Evolutionary conservation across 1,140 invertebrate species (phyloP).

Genomic region (Sycobia sp.): DNA sequence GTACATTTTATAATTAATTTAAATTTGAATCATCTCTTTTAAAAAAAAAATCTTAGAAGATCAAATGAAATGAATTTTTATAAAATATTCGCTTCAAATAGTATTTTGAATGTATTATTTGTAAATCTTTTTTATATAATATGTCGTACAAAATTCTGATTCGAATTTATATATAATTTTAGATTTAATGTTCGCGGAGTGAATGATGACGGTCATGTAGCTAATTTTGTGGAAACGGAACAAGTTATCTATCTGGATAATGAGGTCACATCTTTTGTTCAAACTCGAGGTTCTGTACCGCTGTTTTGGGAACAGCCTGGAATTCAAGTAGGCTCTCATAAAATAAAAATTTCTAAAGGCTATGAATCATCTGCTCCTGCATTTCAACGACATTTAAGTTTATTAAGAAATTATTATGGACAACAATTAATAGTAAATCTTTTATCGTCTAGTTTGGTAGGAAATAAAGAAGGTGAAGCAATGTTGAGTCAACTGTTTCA

Average conservation of each 20-base stretch:
- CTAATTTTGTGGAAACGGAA: constrained; percentile 99
- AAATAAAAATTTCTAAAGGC: constrained; percentile 94
- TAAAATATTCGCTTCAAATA: neutral
- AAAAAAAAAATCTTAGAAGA: neutral
- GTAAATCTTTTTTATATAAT: neutral
- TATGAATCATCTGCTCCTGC: constrained; percentile 90
- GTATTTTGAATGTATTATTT: neutral
- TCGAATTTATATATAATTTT: constrained; percentile 24
- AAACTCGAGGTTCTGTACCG: constrained; percentile 95
- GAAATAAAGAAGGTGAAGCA: constrained; percentile 95
- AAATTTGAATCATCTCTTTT: no score
- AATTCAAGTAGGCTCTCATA: constrained; percentile 98
- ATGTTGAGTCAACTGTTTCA: constrained; percentile 92
- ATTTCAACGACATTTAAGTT: constrained; percentile 88
- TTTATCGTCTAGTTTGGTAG: constrained; percentile 83
- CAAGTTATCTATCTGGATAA: constrained; percentile 93
- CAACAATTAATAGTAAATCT: constrained; percentile 92
- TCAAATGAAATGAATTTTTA: neutral
- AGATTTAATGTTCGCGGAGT: constrained; percentile 97
- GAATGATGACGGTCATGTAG: constrained; percentile 98
- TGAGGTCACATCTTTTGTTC: constrained; percentile 80
- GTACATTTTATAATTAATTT: no score
- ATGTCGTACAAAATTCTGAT: neutral
- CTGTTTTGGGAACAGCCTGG: constrained; percentile 99
- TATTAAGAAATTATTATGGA: constrained; percentile 89